Percentiles rank a stretch among this genome's conserved stretches.
phyloP scores from a whole-genome alignment of 2,888 invertebrate genomes.

The Plagiodera versicolora region DNA sequence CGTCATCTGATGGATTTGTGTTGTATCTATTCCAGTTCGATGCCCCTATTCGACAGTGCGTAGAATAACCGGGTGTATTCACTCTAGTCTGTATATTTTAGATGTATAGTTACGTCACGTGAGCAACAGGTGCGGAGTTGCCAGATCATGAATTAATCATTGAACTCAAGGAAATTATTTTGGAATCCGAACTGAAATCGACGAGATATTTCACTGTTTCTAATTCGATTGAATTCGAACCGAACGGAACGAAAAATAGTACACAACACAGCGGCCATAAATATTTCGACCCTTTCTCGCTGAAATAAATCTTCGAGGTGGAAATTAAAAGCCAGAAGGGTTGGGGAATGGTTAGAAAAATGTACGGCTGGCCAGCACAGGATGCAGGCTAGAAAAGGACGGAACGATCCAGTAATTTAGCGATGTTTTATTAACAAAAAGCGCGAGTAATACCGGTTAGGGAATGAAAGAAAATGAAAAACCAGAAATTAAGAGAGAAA shows the following conservation, averaged over 20 bases:
- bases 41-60: not conserved
- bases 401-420: constrained; percentile 37
- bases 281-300: constrained; percentile 43
- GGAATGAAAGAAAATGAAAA: constrained; percentile 1
- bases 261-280: constrained; percentile 38
- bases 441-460: constrained; percentile 5
- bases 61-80: not conserved
- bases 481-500: not conserved
- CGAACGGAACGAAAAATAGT: constrained; percentile 16
- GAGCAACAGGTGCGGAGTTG: no score
- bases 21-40: no score
- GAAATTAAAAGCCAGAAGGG: constrained; percentile 49
- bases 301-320: constrained; percentile 45
- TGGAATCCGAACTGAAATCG: no score
- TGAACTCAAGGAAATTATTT: no score
- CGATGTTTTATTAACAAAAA: constrained; percentile 39
- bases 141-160: no score
- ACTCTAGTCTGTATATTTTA: no score
- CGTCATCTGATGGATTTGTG: no score
- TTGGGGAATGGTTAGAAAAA: constrained; percentile 43
- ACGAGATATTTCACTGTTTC: no score
- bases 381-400: constrained; percentile 37
- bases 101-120: no score
- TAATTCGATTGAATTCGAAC: not conserved
- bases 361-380: constrained; percentile 38